Evolutionary conservation across 1,140 invertebrate genomes (phyloP).

Genomic region (Diachasma alloeum): DNA sequence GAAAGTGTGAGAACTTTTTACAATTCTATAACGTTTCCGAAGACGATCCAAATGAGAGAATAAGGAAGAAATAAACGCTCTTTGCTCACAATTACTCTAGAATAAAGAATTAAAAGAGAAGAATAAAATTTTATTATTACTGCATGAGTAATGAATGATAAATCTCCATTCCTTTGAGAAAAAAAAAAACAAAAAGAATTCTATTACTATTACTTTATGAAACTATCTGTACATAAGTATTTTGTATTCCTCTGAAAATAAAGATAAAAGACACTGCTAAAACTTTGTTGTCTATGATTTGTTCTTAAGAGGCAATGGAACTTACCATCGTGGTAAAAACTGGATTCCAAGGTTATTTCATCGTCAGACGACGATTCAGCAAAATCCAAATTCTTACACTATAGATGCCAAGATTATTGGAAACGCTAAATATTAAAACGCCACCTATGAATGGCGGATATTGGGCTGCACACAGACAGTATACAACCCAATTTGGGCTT

Average conservation of each 20-base stretch:
- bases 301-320: too few relatives aligned
- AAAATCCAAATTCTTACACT: too few relatives aligned
- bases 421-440: too few relatives aligned
- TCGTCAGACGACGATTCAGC: too few relatives aligned
- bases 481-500: too few relatives aligned
- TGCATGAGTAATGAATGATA: conserved; percentile 44
- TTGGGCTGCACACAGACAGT: too few relatives aligned
- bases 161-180: conserved; percentile 51
- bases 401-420: too few relatives aligned
- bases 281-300: neutral
- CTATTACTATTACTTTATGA: conserved; percentile 57
- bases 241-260: conserved; percentile 58
- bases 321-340: too few relatives aligned
- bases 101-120: conserved; percentile 42
- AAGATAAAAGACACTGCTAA: conserved; percentile 35
- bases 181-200: conserved; percentile 34
- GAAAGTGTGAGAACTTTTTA: conserved; percentile 27
- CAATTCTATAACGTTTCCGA: conserved; percentile 34
- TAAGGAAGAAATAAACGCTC: conserved; percentile 49
- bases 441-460: too few relatives aligned
- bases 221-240: conserved; percentile 61
- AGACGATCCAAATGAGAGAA: conserved; percentile 37
- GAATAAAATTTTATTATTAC: conserved; percentile 50
- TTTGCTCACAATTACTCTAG: conserved; percentile 55
- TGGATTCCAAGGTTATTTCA: too few relatives aligned